Base-by-base conservation (phyloP, 35 echinoderm and acorn worm species). In the Apostichopus parvimensis region DNA sequence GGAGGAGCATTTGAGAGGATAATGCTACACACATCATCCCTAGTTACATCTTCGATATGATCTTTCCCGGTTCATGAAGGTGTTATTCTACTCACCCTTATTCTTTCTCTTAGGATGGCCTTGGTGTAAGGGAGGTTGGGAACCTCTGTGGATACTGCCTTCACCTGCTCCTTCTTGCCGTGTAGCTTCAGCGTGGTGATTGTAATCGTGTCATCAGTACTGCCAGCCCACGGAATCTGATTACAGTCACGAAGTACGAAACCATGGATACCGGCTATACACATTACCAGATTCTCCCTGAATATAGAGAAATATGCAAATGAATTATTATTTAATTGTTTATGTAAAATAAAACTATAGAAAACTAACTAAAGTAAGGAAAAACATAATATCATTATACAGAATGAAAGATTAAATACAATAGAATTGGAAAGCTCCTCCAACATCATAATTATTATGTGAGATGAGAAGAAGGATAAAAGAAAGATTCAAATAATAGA, bases 171-270 rank as follows among this genome's bases (percentile, higher is more conserved):
- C 77, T 99, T 99, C 92, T 99, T 99, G 54, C 97, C 97, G 71
- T 96, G 94, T 1, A 99, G 81, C 53, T 99, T 96, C 45, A 96
- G 91, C 4, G 89, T 94, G 5, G 97, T 99, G 26, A 99, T 91
- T 8, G 91, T 90, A 25, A 95, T 88, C 7, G 90, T 94, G 10
- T 96, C 95, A 0, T 91, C 89, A 5, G 89, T 94, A 9, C 61
- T 85, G 0, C 97, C 95, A 22, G 95, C 97, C 97, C 97, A 99
- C 5, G 97, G 97, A 78, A 99, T 94, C 95, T 99, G 97, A 5
- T 99, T 99, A 58, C 95, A 96, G 82, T 96, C 95, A 34, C 91
- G 57, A 2, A 99, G 87, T 4, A 96, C 90, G 88, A 94, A 96
- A 55, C 97, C 92, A 77, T 98, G 97, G 79, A 96, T 96, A 79